These are phyloP conservation scores for Taurulus bubalis DNA, from an alignment of 2,113 vertebrate genomes.

Conservation along the genomic window DNA sequence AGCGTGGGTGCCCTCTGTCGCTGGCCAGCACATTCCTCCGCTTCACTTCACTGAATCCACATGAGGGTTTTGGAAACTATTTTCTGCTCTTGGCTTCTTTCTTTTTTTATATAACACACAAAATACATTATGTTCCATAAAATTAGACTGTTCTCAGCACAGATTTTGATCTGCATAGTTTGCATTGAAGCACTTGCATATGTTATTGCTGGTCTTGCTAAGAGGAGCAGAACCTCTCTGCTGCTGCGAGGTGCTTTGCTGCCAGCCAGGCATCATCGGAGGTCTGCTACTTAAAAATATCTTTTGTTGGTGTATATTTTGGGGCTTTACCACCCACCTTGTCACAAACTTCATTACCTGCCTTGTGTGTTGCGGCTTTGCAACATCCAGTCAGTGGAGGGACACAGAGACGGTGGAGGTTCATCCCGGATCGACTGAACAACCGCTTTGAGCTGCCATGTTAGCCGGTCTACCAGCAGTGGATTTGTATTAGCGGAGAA, in stretches of 20 bases:
- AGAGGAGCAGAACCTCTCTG: constrained; percentile 9
- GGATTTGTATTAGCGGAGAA: neutral
- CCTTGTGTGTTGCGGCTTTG: neutral
- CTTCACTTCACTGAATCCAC: constrained; percentile 38
- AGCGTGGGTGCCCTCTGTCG: constrained; percentile 3
- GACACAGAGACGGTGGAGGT: neutral
- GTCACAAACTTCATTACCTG: constrained; percentile 8
- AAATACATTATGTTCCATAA: constrained; percentile 7
- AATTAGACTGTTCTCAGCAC: constrained; percentile 14
- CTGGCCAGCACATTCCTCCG: constrained; percentile 39
- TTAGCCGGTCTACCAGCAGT: neutral
- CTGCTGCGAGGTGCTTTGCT: neutral
- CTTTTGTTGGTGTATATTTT: constrained; percentile 9
- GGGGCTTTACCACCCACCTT: neutral
- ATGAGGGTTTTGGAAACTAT: constrained; percentile 7
- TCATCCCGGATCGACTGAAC: neutral
- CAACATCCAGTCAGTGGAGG: neutral
- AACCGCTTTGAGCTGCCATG: neutral
- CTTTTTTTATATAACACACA: constrained; percentile 13
- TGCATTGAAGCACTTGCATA: constrained; percentile 53
- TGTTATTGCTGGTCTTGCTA: constrained; percentile 13
- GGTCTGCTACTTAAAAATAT: constrained; percentile 1
- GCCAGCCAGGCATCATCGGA: neutral
- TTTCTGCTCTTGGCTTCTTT: constrained; percentile 26
- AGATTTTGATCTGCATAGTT: constrained; percentile 43